Evolutionary conservation across 2,888 invertebrate species (phyloP), one percentile per base, ranked within the genome.

Genomic region (Uloborus plumipes): DNA sequence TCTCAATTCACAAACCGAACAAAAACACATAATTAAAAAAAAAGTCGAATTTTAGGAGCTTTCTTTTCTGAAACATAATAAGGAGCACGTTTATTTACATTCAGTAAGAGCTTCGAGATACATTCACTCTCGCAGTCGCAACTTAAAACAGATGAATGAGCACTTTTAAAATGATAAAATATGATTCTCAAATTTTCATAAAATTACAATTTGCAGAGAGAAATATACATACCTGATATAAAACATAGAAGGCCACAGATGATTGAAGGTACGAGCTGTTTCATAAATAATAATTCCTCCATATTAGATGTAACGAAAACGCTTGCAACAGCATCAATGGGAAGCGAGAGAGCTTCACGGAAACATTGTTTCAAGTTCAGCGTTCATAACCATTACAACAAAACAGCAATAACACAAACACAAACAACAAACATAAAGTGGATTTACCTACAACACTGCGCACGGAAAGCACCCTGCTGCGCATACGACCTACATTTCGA

Each of bases 231-330:
- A 82, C 81, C 81, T 76, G 81, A 76, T 82, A 76, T 66, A 76
- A 76, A 76, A 76, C 81, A 71, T 65, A 75, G 75, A 82, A 82
- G 76, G 75, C 81, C 76, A 76, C 75, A 82, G 71, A 82, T 82
- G 75, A 82, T 71, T 76, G 81, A 70, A 82, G 76, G 76, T 76
- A 82, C 53, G 64, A 71, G 75, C 76, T 66, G 70, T 70, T 82
- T 82, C 39, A 51, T 64, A 53, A 82, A 76, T 70, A 74, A 67
- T 76, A 71, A 59, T 50, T 82, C 71, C 53, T 82, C 81, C 81
- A 82, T 82, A 58, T 71, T 65, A 66, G 64, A 31, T 65, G 53
- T 53, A 64, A 66, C 65, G 58, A 53, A 75, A 65, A 53, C 53
- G 61, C 50, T 75, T 65, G 71, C 81, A 71, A 72, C 64, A 49